A percentile compares a stretch with the other conserved stretches of the same genome.
phyloP scores from a whole-genome alignment of 2,113 vertebrate genomes.

The Boleophthalmus pectinirostris region DNA sequence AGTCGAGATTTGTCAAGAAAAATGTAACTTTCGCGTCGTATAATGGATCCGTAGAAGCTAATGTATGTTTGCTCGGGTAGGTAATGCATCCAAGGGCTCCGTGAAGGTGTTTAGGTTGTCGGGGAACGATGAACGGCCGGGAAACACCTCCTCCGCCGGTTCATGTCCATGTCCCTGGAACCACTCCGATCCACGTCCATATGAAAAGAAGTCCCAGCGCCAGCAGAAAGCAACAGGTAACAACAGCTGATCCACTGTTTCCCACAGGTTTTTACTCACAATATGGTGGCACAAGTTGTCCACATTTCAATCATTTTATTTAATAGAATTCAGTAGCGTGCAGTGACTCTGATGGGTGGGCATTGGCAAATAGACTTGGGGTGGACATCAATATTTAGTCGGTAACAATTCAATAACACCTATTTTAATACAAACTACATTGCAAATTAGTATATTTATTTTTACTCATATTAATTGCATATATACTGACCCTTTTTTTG shows the following conservation, averaged over 20 bases:
- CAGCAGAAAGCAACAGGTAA: slow-evolving; percentile 58
- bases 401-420: too few species aligned
- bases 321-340: too few species aligned
- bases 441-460: too few species aligned
- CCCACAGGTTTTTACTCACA: too few species aligned
- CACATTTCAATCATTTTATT: too few species aligned
- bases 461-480: too few species aligned
- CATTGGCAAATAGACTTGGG: too few species aligned
- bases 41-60: fast-evolving
- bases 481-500: too few species aligned
- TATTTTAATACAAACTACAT: too few species aligned
- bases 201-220: slow-evolving; percentile 86
- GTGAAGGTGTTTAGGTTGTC: not conserved
- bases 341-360: too few species aligned
- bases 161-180: slow-evolving; percentile 92
- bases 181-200: slow-evolving; percentile 91
- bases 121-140: slow-evolving; percentile 84
- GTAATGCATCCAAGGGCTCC: fast-evolving
- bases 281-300: too few species aligned
- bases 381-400: too few species aligned
- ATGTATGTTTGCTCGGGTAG: fast-evolving
- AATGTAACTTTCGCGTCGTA: not conserved
- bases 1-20: slow-evolving; percentile 30
- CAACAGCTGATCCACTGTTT: not conserved
- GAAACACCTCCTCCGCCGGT: slow-evolving; percentile 85